Conservation (phyloP, 2,113 vertebrate genomes). For the Silurus glanis region DNA sequence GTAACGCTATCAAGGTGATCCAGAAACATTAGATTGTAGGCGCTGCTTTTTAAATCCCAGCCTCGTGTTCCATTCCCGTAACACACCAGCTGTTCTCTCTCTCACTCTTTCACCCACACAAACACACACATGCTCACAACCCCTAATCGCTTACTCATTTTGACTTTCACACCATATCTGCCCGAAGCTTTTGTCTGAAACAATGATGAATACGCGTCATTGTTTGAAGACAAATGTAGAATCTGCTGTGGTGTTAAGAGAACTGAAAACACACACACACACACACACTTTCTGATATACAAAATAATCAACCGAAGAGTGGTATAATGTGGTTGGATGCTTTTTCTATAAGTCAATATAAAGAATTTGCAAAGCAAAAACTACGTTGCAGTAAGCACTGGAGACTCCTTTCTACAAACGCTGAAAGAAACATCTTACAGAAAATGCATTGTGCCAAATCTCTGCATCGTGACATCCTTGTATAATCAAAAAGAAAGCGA, state of each 20-base stretch:
- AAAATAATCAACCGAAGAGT: neutral
- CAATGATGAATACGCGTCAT: slow-evolving; percentile 1
- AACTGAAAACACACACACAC: neutral
- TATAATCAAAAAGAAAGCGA: neutral
- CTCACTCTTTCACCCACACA: neutral
- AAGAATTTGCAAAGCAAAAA: neutral
- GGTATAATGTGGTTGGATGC: neutral
- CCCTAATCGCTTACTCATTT: slow-evolving; percentile 13
- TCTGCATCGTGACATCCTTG: neutral
- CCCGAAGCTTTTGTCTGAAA: slow-evolving; percentile 13
- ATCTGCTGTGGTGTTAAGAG: neutral
- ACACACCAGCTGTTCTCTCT: slow-evolving; percentile 42
- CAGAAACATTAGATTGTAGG: slow-evolving; percentile 36
- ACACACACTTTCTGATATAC: neutral
- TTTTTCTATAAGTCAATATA: neutral
- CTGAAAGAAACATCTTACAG: neutral
- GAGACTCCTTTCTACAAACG: neutral
- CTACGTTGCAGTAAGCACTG: neutral
- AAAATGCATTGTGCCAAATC: neutral
- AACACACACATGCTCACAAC: neutral
- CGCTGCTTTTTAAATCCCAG: slow-evolving; percentile 36
- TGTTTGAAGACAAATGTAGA: neutral
- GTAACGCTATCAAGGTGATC: slow-evolving; percentile 40
- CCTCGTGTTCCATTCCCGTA: slow-evolving; percentile 41
- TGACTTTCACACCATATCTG: neutral